A percentile compares a stretch with the other conserved stretches of the same genome.
These are phyloP conservation scores for Oncopeltus fasciatus DNA, from an alignment of 1,140 invertebrate genomes.

Conservation along the genomic window DNA sequence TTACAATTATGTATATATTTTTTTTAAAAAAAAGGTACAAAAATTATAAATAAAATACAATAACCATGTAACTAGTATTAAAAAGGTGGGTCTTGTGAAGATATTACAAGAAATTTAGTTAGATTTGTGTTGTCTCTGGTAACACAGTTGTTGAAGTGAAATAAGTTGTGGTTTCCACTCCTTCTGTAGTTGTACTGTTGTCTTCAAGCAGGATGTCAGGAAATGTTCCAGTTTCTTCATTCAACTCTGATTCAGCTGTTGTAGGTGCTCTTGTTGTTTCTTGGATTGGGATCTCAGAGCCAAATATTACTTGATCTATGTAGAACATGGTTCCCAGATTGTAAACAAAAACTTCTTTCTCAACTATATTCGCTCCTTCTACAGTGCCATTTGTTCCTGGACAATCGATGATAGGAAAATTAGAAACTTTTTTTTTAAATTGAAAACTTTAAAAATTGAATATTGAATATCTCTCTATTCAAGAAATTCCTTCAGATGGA, in stretches of 20 bases:
- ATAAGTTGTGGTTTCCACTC: not conserved
- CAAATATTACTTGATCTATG: slow-evolving; percentile 39
- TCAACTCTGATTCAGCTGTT: slow-evolving; percentile 14
- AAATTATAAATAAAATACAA: too few species aligned
- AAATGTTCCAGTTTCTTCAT: slow-evolving; percentile 11
- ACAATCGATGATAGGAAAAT: not conserved
- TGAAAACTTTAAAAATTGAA: too few species aligned
- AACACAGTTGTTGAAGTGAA: not conserved
- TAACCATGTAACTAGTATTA: too few species aligned
- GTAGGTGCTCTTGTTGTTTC: not conserved
- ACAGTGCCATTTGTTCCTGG: slow-evolving; percentile 31
- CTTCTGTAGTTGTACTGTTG: not conserved
- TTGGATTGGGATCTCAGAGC: slow-evolving; percentile 22
- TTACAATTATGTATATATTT: too few species aligned
- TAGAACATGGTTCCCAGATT: slow-evolving; percentile 46
- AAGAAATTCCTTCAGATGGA: too few species aligned
- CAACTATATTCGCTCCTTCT: slow-evolving; percentile 38
- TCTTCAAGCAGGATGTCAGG: slow-evolving; percentile 21
- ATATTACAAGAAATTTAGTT: too few species aligned
- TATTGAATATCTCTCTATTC: too few species aligned
- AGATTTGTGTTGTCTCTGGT: slow-evolving; percentile 2
- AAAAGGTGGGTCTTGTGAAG: too few species aligned
- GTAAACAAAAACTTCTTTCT: slow-evolving; percentile 44
- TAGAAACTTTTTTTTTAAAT: not conserved
- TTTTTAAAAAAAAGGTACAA: too few species aligned